phyloP scores from a whole-genome alignment of 2,888 invertebrate species.

The Amblyteles armatorius region DNA sequence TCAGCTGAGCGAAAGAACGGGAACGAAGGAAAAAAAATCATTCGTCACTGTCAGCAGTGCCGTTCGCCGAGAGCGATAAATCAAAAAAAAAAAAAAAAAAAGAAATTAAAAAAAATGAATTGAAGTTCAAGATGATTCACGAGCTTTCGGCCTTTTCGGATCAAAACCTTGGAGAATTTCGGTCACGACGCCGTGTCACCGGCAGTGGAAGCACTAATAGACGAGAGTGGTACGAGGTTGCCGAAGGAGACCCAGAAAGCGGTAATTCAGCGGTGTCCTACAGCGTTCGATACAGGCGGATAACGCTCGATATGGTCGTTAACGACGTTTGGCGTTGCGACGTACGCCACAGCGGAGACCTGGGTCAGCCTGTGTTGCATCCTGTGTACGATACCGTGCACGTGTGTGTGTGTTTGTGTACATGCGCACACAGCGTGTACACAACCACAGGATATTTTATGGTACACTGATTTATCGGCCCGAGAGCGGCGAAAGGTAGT shows the following conservation, averaged over 20 bases:
- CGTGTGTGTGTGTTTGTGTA: neutral
- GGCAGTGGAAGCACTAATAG: slow-evolving; percentile 4
- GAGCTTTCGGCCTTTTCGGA: slow-evolving; percentile 2
- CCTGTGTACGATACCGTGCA: neutral
- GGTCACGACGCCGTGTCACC: neutral
- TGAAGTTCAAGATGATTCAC: neutral
- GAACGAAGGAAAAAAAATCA: neutral
- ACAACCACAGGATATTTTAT: slow-evolving; percentile 40
- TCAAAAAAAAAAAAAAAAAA: no score
- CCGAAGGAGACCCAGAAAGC: slow-evolving; percentile 11
- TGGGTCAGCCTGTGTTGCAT: slow-evolving; percentile 31
- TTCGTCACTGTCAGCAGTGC: neutral
- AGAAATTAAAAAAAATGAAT: neutral
- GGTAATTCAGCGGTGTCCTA: slow-evolving; percentile 42
- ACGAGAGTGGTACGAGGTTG: slow-evolving; percentile 22
- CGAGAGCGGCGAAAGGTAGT: slow-evolving; percentile 14
- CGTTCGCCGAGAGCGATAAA: neutral
- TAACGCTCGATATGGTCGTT: slow-evolving; percentile 42
- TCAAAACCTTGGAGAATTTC: neutral
- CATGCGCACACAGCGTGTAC: slow-evolving; percentile 1
- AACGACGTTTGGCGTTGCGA: slow-evolving; percentile 49
- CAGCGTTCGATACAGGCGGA: slow-evolving; percentile 29
- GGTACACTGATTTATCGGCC: slow-evolving; percentile 43
- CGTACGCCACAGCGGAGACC: slow-evolving; percentile 29
- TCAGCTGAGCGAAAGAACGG: neutral